phyloP scores from a whole-genome alignment of 1,140 invertebrate species.

The Drosophila malerkotliana region DNA sequence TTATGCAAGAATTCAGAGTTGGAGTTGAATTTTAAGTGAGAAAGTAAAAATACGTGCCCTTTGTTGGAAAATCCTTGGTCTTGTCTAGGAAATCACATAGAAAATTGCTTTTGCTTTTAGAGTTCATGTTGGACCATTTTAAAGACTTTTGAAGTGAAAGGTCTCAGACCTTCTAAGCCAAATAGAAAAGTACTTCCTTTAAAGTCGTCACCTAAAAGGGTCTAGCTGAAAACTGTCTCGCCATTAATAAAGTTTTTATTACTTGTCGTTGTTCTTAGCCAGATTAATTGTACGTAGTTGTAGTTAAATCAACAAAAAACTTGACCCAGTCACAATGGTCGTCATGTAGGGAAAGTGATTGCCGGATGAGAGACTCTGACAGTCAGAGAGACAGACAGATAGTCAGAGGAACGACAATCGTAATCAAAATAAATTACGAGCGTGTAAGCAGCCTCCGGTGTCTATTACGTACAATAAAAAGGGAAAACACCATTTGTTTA shows the following conservation, averaged over 20 bases:
- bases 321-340: conserved; percentile 10
- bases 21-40: conserved; percentile 5
- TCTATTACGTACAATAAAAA: conserved; percentile 80
- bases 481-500: conserved; percentile 79
- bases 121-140: background rate
- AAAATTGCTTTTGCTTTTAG: background rate
- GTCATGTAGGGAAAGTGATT: background rate
- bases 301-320: conserved; percentile 14
- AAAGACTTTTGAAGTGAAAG: too few relatives aligned
- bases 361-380: conserved; percentile 13
- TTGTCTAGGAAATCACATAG: background rate
- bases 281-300: conserved; percentile 21
- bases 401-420: conserved; percentile 57
- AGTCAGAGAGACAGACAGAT: background rate
- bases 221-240: background rate
- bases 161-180: too few relatives aligned
- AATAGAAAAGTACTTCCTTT: background rate
- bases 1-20: conserved; percentile 27
- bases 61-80: background rate
- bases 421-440: conserved; percentile 82
- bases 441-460: conserved; percentile 80
- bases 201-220: background rate
- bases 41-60: conserved; percentile 9
- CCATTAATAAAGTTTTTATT: background rate
- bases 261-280: background rate